A percentile compares a stretch with the other conserved stretches of the same genome.
Evolutionary conservation across 2,113 vertebrate genomes (phyloP).

Genomic region (Lampris megalopsis): DNA sequence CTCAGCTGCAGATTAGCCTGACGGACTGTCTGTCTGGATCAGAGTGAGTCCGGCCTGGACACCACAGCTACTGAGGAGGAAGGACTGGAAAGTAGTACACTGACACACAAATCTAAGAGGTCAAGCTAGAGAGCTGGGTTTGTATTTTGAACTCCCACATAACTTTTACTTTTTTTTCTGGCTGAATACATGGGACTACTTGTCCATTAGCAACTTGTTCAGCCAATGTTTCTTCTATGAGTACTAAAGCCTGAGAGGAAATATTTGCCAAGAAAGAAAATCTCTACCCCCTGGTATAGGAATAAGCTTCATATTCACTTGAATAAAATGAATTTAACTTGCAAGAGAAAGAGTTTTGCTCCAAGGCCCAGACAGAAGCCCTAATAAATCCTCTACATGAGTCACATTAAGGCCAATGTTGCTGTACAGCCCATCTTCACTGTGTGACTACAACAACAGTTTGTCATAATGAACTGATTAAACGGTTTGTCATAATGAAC

Average conservation of each 20-base stretch:
- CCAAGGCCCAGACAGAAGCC: too few relatives aligned
- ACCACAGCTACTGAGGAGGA: constrained; percentile 9
- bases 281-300: too few relatives aligned
- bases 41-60: constrained; percentile 28
- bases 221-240: not conserved
- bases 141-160: constrained; percentile 18
- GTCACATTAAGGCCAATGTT: constrained; percentile 14
- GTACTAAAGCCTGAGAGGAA: not conserved
- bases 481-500: not conserved
- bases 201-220: constrained; percentile 3
- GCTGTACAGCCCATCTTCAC: not conserved
- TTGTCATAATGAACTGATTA: not conserved
- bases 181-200: constrained; percentile 13
- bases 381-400: constrained; percentile 1
- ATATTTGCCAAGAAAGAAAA: too few relatives aligned
- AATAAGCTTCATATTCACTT: too few relatives aligned
- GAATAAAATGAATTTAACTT: not conserved
- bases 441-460: not conserved
- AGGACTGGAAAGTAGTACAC: constrained; percentile 15
- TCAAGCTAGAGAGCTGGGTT: constrained; percentile 23
- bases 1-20: constrained; percentile 69
- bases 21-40: constrained; percentile 71
- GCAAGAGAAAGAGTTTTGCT: not conserved
- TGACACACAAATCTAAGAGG: constrained; percentile 33
- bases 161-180: constrained; percentile 19